Percentiles rank a stretch among this genome's conserved stretches.
Conservation (phyloP, 2,113 vertebrate genomes). For the Vulpes lagopus region DNA sequence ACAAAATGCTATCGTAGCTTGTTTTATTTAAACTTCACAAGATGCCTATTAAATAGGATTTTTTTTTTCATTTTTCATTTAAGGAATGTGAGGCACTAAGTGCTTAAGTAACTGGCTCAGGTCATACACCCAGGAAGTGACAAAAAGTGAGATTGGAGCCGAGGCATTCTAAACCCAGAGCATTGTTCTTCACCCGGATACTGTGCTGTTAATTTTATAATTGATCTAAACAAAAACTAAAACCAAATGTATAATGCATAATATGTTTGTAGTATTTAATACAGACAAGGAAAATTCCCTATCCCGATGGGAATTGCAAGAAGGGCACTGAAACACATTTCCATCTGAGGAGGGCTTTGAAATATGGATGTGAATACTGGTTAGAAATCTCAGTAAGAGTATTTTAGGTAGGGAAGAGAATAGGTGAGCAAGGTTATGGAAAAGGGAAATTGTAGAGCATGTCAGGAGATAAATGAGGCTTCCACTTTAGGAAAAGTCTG, state of each 20-base stretch:
- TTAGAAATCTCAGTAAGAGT: background rate
- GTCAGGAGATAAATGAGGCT: background rate
- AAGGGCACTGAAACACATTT: background rate
- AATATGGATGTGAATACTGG: background rate
- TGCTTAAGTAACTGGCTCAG: background rate
- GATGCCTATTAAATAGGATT: background rate
- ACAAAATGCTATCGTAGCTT: background rate
- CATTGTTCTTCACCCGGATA: background rate
- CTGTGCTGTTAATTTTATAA: background rate
- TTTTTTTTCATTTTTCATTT: background rate
- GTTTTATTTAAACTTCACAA: background rate
- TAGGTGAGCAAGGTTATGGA: background rate
- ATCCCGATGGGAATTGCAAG: background rate
- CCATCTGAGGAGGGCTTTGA: background rate
- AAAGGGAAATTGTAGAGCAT: background rate
- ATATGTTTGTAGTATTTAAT: background rate
- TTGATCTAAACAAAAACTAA: background rate
- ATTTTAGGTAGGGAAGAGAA: background rate
- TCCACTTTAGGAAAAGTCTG: background rate
- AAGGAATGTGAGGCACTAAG: background rate
- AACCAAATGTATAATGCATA: background rate
- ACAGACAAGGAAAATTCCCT: background rate
- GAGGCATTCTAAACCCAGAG: background rate
- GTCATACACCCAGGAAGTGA: background rate
- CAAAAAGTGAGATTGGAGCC: background rate